Base-by-base conservation (phyloP, 2,888 invertebrate species). In the Orthosia incerta region DNA sequence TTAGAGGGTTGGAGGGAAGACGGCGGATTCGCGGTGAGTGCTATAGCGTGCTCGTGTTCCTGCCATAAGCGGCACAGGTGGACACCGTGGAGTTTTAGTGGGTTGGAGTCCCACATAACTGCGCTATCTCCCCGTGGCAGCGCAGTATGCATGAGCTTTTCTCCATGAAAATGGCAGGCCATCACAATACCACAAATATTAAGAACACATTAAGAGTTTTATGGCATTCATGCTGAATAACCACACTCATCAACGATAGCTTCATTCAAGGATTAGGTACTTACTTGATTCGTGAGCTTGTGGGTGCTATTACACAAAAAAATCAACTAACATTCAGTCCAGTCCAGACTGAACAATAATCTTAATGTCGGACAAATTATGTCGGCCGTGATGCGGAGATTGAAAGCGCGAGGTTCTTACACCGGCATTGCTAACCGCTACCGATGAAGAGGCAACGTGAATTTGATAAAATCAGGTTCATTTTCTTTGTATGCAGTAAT, bases 351-450 rank as follows among this genome's bases (percentile, higher is more conserved):
- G 39, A 39, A 39, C 1, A 50, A 46, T 53, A 51, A 45, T 64
- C 45, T 69, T 56, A 63, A 18, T 55, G 46, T 18, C n/a, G 20
- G 64, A 65, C 53, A 74, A 74, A 74, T 70, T 57, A 51, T 57
- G 26, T 46, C 7, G 39, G 16, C 23, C 26, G 48, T 31, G 62
- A 63, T 50, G 23, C 39, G 48, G 48, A 63, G 56, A 75, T 68
- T 70, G 50, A 23, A 50, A 77, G 16, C 50, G 45, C 45, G 55
- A 63, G n/a, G 50, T 59, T 23, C 59, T 74, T 39, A 39, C 39
- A 39, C 39, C 7, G 18, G 18, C n/a, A 15, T 9, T n/a, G 31
- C 12, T n/a, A 26, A 18, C 13, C 31, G 16, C 31, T 23, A 46
- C 12, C 7, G n/a, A 67, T n/a, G 12, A 23, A 23, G 46, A 31